A percentile compares a stretch with the other conserved stretches of the same genome.
Evolutionary conservation across 1,140 invertebrate genomes (phyloP).

Genomic region (Neuroterus valhalla): DNA sequence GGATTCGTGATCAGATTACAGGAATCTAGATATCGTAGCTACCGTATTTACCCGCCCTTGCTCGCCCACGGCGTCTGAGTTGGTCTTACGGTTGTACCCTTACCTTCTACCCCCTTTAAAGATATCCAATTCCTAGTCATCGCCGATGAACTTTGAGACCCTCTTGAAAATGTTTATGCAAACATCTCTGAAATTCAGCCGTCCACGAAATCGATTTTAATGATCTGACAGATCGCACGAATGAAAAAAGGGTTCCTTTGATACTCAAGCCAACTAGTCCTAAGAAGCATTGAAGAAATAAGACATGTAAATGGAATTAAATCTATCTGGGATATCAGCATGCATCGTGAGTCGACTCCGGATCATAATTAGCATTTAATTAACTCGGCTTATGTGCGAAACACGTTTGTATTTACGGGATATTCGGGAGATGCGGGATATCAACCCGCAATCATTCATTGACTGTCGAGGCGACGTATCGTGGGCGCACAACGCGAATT

Average conservation of each 20-base stretch:
- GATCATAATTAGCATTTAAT: conserved; percentile 68
- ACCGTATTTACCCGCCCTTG: conserved; percentile 17
- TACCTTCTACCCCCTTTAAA: background rate
- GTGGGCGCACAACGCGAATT: conserved; percentile 30
- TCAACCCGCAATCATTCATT: conserved; percentile 3
- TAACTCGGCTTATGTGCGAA: conserved; percentile 66
- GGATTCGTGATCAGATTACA: conserved; percentile 30
- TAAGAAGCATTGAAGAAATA: no score
- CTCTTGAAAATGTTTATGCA: conserved; percentile 6
- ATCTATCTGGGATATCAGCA: background rate
- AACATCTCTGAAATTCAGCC: background rate
- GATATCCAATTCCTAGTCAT: conserved; percentile 20
- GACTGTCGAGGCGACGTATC: conserved; percentile 5
- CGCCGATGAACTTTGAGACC: conserved; percentile 7
- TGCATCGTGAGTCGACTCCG: background rate
- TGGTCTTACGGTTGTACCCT: conserved; percentile 18
- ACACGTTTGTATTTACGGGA: conserved; percentile 55
- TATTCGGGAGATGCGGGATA: no score
- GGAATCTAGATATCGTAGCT: conserved; percentile 22
- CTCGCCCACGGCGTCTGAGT: background rate
- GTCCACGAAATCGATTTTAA: conserved; percentile 15
- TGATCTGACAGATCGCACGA: conserved; percentile 17
- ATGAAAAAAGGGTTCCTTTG: no score
- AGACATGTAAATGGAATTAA: no score
- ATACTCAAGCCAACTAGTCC: no score